Base-by-base conservation (phyloP, 2,113 vertebrate species). In the Entomyzon cyanotis region DNA sequence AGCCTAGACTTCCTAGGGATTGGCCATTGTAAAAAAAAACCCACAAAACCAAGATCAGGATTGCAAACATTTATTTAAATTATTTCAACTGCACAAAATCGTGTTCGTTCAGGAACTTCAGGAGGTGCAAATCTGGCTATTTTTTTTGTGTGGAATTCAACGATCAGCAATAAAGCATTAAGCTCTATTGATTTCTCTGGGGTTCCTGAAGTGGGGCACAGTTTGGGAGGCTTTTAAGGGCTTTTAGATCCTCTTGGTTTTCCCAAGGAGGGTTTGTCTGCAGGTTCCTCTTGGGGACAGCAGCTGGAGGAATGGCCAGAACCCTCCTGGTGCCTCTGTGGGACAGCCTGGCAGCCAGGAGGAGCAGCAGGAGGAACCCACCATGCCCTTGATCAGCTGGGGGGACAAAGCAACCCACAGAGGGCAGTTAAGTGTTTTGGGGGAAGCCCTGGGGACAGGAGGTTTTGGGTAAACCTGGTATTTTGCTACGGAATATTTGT, bases 401-500 rank as follows among this genome's bases (percentile, higher is more conserved):
- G n/a, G 30, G 33, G 11, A 6, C 13, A 28, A 1, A 11, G 7
- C 10, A 12, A 0, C 11, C 16, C 12, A 3, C 2, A 2, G 77
- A 15, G 15, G 0, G 15, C 0, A 2, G 21, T 3, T 0, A 0
- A 0, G 3, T 15, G 31, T 0, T 56, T 3, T 1, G 0, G 13
- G 0, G 31, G 21, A 8, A 27, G 52, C 11, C 6, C 35, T 12
- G 28, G 27, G 58, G 4, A 8, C 3, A 1, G 4, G 2, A 9
- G 12, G 0, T 0, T 2, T 3, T 5, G 76, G 87, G 76, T n/a
- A 19, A 58, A 68, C 2, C 33, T 2, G 0, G 10, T 30, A 0
- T 31, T 82, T 49, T 78, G 14, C 5, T 0, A 0, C 16, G 12
- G 6, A 7, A 2, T 3, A 1, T 9, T 8, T 53, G 5, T 7